Evolutionary conservation across 2,113 vertebrate species (phyloP).

Genomic region (Tiliqua scincoides): DNA sequence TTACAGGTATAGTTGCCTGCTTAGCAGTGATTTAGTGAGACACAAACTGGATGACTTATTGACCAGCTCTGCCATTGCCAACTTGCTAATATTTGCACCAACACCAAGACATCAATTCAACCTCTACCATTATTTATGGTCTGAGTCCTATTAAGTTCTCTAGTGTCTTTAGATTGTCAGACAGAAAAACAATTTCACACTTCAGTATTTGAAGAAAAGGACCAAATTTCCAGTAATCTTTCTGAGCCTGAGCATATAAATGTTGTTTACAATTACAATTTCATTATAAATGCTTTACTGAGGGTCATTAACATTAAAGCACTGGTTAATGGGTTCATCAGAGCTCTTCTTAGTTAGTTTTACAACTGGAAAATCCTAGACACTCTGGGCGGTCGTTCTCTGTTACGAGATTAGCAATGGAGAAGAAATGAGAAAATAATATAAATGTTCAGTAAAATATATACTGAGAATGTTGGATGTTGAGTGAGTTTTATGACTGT

Average conservation of each 20-base stretch:
- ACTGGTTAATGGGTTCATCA: not conserved
- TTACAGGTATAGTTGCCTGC: not conserved
- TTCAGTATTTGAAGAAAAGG: not conserved
- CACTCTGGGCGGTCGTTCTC: not conserved
- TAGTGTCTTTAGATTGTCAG: not conserved
- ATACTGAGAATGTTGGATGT: not conserved
- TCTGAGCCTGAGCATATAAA: not conserved
- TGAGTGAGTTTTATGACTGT: not conserved
- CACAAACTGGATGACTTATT: not conserved
- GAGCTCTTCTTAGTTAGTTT: not conserved
- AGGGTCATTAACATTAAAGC: not conserved
- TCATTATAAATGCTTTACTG: not conserved
- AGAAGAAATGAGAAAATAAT: fast-evolving
- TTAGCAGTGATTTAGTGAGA: not conserved
- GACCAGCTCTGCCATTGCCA: not conserved
- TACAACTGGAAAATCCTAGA: not conserved
- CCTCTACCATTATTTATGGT: not conserved
- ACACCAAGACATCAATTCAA: not conserved
- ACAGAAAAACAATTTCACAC: not conserved
- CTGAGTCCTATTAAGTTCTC: not conserved
- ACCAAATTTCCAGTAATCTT: not conserved
- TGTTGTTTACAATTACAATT: not conserved
- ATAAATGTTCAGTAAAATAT: not conserved
- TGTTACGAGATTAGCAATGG: not conserved
- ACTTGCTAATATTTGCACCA: not conserved